phyloP scores from a whole-genome alignment of 2,113 vertebrate species.

The Leuciscus idus region DNA sequence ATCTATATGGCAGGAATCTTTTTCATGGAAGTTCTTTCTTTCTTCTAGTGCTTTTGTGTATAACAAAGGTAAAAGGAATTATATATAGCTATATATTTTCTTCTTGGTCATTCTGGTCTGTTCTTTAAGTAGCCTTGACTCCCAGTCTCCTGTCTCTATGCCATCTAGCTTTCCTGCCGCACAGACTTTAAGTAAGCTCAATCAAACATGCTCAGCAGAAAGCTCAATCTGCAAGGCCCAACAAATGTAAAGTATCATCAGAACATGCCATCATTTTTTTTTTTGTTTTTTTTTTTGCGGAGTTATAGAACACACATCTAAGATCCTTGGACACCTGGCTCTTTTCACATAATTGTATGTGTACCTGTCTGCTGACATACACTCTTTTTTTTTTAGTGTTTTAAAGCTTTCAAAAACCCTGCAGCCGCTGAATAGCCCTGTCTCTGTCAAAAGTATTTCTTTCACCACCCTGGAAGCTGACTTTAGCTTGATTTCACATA shows the following conservation, averaged over 20 bases:
- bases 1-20: constrained; percentile 70
- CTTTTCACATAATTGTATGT: neutral
- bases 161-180: neutral
- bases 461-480: neutral
- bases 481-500: neutral
- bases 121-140: constrained; percentile 35
- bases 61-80: constrained; percentile 8
- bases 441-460: neutral
- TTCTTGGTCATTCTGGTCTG: constrained; percentile 19
- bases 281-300: neutral
- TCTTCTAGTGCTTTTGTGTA: constrained; percentile 31
- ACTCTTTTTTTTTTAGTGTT: constrained; percentile 25
- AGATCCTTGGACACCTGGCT: constrained; percentile 19
- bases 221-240: neutral
- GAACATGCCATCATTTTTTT: neutral
- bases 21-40: constrained; percentile 48
- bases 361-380: neutral
- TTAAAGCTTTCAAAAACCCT: constrained; percentile 12
- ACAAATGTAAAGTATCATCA: neutral
- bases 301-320: neutral
- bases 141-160: neutral
- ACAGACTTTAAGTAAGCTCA: neutral
- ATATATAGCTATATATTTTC: constrained; percentile 2
- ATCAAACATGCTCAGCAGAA: neutral
- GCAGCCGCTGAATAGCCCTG: constrained; percentile 6